Percentiles rank a stretch among this genome's conserved stretches.
These are phyloP conservation scores for Electrona antarctica DNA, from an alignment of 2,113 vertebrate species.

Conservation along the genomic window DNA sequence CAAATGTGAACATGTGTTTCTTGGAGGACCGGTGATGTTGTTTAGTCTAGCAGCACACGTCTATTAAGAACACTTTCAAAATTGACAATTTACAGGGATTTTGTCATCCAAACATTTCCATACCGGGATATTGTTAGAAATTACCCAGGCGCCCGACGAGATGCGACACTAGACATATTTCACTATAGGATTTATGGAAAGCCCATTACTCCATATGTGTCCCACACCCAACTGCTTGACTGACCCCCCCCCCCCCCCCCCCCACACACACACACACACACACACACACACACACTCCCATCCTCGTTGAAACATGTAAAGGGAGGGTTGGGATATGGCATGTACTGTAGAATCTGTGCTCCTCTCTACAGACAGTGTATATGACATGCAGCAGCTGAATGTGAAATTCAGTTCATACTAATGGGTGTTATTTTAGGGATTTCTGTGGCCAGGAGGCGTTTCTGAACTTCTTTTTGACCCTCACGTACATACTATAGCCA, in stretches of 20 bases:
- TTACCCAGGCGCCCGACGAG: neutral
- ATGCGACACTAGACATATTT: neutral
- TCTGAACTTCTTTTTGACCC: neutral
- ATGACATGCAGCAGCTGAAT: neutral
- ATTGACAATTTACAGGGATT: neutral
- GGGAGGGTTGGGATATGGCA: no score
- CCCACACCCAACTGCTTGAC: neutral
- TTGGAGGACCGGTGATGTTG: slow-evolving; percentile 16
- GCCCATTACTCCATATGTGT: neutral
- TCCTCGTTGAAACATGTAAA: neutral
- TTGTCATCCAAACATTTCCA: neutral
- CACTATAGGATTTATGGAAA: neutral
- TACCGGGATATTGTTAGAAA: neutral
- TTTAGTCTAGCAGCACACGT: neutral
- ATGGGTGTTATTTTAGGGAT: slow-evolving; percentile 7
- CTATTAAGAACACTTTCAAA: neutral
- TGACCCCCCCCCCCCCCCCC: neutral
- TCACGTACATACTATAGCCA: neutral
- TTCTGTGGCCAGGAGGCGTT: neutral
- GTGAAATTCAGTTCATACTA: neutral
- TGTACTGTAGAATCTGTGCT: neutral
- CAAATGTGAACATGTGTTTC: slow-evolving; percentile 23
- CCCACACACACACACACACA: no score
- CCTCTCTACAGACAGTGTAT: neutral
- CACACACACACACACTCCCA: no score